Evolutionary conservation across 2,888 invertebrate genomes (phyloP).

Genomic region (Zhuqinia jingwanae): DNA sequence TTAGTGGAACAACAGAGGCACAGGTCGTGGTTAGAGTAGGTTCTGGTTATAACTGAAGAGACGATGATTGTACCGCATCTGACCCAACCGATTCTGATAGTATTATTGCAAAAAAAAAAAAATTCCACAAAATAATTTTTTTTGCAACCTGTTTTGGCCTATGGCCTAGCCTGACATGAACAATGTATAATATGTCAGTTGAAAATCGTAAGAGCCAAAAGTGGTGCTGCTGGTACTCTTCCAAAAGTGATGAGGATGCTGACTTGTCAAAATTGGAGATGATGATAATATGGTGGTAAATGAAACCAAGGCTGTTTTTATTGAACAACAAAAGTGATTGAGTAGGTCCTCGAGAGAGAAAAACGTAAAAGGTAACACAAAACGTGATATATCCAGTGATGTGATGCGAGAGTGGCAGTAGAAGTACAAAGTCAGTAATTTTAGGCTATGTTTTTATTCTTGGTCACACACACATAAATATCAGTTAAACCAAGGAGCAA

Average conservation of each 20-base stretch:
- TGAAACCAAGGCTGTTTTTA: constrained; percentile 61
- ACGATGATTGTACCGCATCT: background rate
- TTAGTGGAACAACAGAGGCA: constrained; percentile 1
- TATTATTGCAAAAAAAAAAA: constrained; percentile 17
- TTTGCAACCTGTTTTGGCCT: constrained; percentile 26
- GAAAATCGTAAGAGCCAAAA: background rate
- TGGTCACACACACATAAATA: constrained; percentile 42
- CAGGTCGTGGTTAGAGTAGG: constrained; percentile 35
- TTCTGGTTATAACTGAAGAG: constrained; percentile 4
- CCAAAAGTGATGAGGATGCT: constrained; percentile 31
- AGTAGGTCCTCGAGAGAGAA: constrained; percentile 67
- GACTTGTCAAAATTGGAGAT: constrained; percentile 60
- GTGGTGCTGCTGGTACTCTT: background rate
- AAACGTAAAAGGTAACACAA: constrained; percentile 58
- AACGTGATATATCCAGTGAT: constrained; percentile 53
- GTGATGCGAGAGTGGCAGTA: constrained; percentile 20
- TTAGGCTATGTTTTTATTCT: constrained; percentile 40
- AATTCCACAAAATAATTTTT: constrained; percentile 26
- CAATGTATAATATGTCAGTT: background rate
- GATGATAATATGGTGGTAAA: constrained; percentile 43
- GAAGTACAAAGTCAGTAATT: constrained; percentile 30
- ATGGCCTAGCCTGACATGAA: constrained; percentile 21
- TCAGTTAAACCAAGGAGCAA: constrained; percentile 34
- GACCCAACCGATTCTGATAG: background rate
- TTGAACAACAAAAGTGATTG: constrained; percentile 64